Evolutionary conservation across 2,113 vertebrate genomes (phyloP), one percentile per base, ranked within the genome.

Genomic region (Nerophis lumbriciformis): DNA sequence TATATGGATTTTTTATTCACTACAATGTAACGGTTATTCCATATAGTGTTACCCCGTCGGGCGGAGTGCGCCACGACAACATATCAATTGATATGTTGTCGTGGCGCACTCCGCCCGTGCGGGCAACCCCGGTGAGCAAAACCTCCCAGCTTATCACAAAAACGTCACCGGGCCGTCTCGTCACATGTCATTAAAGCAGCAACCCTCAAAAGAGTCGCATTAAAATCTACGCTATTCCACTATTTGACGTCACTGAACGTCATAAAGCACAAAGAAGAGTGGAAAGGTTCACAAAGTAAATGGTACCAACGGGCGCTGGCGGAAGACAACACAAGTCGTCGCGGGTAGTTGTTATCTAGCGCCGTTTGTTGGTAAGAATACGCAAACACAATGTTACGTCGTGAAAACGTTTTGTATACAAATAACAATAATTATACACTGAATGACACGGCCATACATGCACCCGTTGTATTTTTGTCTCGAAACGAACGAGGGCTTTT

Each of bases 131-230:
- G 16, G 4, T 1, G 0, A 4, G 1, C 4, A 69, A 79, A 80
- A 66, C 58, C 12, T 2, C 0, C 56, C 0, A 0, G 58, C 6
- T 37, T 2, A 49, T 4, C 7, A 21, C 4, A 45, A 44, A 19
- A 15, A 69, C 78, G 75, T 82, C 78, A 84, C n/a, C 36, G 36
- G 5, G 19, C 12, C 13, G 69, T 28, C 15, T 45, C 8, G 57
- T 60, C 53, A 65, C 47, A 28, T 70, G 56, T 36, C 45, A 28
- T 28, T 28, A 28, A 28, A 28, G 28, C 28, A 0, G 28, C 28
- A 28, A 28, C 13, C 3, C 2, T 5, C 0, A 9, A 35, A 36
- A 37, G 11, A 8, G n/a, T 44, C 28, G 0, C 0, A 44, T 21
- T 9, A 6, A 50, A 50, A 57, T 44, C 6, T 7, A 57, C 10